Evolutionary conservation across 2,113 vertebrate genomes (phyloP), one percentile per base, ranked within the genome.

Genomic region (Eptesicus fuscus): DNA sequence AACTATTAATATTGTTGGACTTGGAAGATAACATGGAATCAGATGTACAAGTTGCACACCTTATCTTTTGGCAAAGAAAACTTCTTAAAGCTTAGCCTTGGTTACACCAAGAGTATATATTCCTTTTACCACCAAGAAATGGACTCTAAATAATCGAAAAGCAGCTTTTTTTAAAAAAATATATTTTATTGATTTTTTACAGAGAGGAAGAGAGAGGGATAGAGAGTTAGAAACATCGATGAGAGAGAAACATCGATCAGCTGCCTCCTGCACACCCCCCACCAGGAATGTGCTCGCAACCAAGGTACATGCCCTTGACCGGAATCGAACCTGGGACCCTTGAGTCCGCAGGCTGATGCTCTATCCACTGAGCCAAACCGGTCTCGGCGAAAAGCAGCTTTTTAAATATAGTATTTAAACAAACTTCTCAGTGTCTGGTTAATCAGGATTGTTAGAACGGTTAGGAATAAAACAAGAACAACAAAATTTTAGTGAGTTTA

Each of bases 61-160:
- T 94, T 95, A 70, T 20, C 13, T 94, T 95, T 94, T 42, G 37
- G 18, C 40, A 82, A 84, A 80, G 37, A 30, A 84, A 86, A 25
- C 16, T 14, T 37, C 40, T 80, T 65, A 74, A 80, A 90, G 67
- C 4, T 65, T n/a, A 67, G 17, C 4, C 5, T 76, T 51, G 14
- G 3, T 40, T 88, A 83, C 32, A 63, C 4, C 20, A 87, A 87
- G 63, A 91, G 30, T 89, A 63, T 91, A 17, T 10, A 65, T 51
- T 88, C 6, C 22, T 63, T 12, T 59, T 13, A 76, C 83, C 17
- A 71, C 23, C 25, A 88, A 70, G 23, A 88, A 90, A 12, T 44
- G 4, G 30, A 40, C 12, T 71, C 11, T 40, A 74, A 89, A 25
- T 87, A 49, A 70, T 13, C 20, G 17, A 80, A 88, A 83, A 79